Evolutionary conservation across 2,113 vertebrate genomes (phyloP).

Genomic region (Glaucidium brasilianum): DNA sequence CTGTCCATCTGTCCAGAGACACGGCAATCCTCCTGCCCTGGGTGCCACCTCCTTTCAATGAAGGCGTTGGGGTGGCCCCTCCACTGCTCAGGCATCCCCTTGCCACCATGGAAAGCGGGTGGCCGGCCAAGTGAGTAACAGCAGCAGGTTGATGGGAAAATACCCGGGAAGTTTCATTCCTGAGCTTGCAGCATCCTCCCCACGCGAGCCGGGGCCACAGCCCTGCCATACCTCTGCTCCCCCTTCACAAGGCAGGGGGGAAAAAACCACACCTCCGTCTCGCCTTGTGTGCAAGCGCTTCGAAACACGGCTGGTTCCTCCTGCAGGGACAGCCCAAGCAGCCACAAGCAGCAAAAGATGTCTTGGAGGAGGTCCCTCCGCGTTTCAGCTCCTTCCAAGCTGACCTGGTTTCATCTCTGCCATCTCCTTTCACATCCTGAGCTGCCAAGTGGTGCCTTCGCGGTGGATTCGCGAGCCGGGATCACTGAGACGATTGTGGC

Average conservation of each 20-base stretch:
- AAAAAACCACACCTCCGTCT: not conserved
- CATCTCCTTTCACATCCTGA: not conserved
- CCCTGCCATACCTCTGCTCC: not conserved
- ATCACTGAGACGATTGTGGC: fast-evolving
- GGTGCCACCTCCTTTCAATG: not conserved
- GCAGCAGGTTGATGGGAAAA: not conserved
- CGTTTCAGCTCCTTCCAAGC: not conserved
- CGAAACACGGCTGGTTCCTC: not conserved
- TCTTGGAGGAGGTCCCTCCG: not conserved
- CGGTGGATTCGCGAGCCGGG: fast-evolving
- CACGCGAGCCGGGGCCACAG: fast-evolving
- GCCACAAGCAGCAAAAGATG: not conserved
- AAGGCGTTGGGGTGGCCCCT: fast-evolving
- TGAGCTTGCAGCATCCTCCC: not conserved
- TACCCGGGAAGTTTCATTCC: not conserved
- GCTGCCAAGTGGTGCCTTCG: not conserved
- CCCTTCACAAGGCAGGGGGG: too few relatives aligned
- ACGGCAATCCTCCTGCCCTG: not conserved
- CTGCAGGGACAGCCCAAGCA: not conserved
- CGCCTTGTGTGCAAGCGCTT: not conserved
- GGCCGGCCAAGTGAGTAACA: fast-evolving
- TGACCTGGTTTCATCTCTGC: not conserved
- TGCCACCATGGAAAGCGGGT: fast-evolving
- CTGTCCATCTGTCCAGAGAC: not conserved
- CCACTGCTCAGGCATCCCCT: fast-evolving